These are phyloP conservation scores for Morus bassanus DNA, from an alignment of 2,797 vertebrate species.

Conservation along the genomic window DNA sequence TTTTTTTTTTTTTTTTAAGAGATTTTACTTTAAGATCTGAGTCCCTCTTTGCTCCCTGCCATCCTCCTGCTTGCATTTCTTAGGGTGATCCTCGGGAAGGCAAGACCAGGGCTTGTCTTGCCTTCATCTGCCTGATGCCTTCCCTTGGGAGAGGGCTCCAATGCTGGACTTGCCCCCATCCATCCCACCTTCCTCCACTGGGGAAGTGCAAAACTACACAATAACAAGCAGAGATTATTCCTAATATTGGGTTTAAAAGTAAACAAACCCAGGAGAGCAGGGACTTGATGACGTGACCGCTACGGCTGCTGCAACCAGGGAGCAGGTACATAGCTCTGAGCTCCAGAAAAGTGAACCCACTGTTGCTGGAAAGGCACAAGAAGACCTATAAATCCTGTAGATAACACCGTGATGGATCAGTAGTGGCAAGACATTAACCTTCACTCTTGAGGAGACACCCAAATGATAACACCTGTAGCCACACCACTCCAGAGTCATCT, in stretches of 20 bases:
- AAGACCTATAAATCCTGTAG: constrained; percentile 44
- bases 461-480: constrained; percentile 66
- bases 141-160: neutral
- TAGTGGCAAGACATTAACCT: constrained; percentile 61
- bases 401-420: constrained; percentile 47
- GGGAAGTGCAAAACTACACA: neutral
- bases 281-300: neutral
- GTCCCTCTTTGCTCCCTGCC: neutral
- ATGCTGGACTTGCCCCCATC: neutral
- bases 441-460: constrained; percentile 61
- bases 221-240: neutral
- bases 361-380: neutral
- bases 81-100: neutral
- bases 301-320: constrained; percentile 40
- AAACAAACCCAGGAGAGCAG: constrained; percentile 13
- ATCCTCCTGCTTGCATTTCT: neutral
- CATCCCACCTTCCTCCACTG: neutral
- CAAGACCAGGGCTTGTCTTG: neutral
- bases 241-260: neutral
- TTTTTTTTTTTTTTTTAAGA: neutral
- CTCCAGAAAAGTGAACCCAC: neutral
- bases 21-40: constrained; percentile 40
- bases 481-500: constrained; percentile 29
- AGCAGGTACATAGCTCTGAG: neutral
- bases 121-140: constrained; percentile 13